Evolutionary conservation across 2,113 vertebrate species (phyloP), one percentile per base, ranked within the genome.

Genomic region (Carassius carassius): DNA sequence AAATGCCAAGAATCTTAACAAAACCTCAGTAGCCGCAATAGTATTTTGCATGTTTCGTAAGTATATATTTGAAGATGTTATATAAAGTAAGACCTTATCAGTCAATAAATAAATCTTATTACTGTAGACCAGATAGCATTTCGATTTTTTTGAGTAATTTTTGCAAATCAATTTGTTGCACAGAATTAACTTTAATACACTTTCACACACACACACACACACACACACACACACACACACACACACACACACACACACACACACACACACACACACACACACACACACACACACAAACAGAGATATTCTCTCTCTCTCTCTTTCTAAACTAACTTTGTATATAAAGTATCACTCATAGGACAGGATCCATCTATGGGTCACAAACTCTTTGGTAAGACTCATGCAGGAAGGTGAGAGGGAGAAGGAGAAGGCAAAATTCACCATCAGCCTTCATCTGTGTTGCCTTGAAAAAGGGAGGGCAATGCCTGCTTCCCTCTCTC

Each of bases 381-480:
- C 58, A 44, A 13, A 41, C 21, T 79, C 12, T 62, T 79, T 79
- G 58, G 58, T 79, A n/a, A 47, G 58, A 13, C 8, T 29, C 14
- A 60, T 32, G 69, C 54, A 73, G 70, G 12, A 44, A 14, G 37
- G 70, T 47, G 70, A 73, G 4, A 35, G 17, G 21, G 29, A 70
- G 58, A 81, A 13, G 32, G 65, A 73, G 35, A 54, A 32, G 60
- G 49, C 58, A 32, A 47, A 84, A 69, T 54, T 47, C n/a, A 29
- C 19, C 14, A 69, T 23, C n/a, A 54, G 21, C 49, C 54, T 41
- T 79, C 49, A 69, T 79, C 58, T 63, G 78, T 63, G 77, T 35
- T 41, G 32, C 56, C 29, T 35, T 58, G 77, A 78, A 35, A 44
- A 37, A 78, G 77, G 58, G 58, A 63, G 77, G 37, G 35, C 35